phyloP scores from a whole-genome alignment of 2,797 vertebrate species.

The Liasis olivaceus region DNA sequence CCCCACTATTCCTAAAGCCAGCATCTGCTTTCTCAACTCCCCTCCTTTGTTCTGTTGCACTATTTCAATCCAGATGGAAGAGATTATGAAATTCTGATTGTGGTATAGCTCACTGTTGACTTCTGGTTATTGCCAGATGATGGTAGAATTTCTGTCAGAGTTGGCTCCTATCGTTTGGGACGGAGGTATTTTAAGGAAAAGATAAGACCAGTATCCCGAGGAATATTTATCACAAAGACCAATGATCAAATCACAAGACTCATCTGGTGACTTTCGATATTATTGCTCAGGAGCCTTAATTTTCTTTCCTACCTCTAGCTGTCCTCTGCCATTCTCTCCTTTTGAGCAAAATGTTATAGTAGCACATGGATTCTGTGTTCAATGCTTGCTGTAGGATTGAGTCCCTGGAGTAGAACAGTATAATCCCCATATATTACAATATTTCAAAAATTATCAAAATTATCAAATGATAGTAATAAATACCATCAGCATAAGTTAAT shows the following conservation, averaged over 20 bases:
- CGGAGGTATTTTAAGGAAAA: neutral
- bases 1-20: neutral
- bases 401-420: neutral
- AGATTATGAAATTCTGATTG: neutral
- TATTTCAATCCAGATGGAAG: neutral
- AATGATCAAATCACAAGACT: neutral
- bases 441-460: neutral
- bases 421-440: neutral
- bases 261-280: neutral
- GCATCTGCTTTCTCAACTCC: too few species aligned
- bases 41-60: neutral
- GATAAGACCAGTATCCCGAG: neutral
- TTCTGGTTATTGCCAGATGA: neutral
- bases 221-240: too few species aligned
- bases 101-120: neutral
- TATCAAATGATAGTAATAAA: neutral
- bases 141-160: neutral
- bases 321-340: neutral
- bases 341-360: neutral
- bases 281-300: neutral
- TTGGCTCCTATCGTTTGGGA: neutral
- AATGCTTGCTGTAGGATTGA: neutral
- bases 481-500: neutral
- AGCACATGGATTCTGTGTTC: neutral
- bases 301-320: too few species aligned